A percentile compares a stretch with the other conserved stretches of the same genome.
phyloP scores from a whole-genome alignment of 2,888 invertebrate genomes.

The Spodoptera picta region DNA sequence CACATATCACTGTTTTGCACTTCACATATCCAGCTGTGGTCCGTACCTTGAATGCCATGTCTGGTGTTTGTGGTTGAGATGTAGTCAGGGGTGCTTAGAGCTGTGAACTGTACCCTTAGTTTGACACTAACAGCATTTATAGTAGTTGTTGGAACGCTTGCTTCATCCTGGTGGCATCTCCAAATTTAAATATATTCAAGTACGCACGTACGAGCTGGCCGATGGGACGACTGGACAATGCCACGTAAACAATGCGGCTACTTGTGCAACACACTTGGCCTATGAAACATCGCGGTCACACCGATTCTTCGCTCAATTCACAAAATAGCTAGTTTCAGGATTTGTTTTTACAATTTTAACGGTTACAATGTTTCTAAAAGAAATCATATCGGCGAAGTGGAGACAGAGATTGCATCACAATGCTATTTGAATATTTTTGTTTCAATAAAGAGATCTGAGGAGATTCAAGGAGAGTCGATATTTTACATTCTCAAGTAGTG shows the following conservation, averaged over 20 bases:
- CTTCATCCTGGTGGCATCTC: conserved; percentile 87
- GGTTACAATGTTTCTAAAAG: conserved; percentile 56
- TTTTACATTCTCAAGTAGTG: conserved; percentile 32
- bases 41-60: conserved; percentile 86
- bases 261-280: conserved; percentile 82
- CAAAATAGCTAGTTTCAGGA: conserved; percentile 65
- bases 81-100: conserved; percentile 80
- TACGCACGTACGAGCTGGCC: conserved; percentile 84
- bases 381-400: conserved; percentile 54
- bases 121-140: conserved; percentile 80
- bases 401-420: conserved; percentile 47
- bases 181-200: conserved; percentile 89
- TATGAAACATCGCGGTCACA: conserved; percentile 81
- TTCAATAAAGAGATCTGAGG: conserved; percentile 49
- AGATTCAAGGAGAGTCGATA: conserved; percentile 40
- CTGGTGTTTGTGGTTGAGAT: conserved; percentile 67
- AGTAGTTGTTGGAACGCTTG: conserved; percentile 77
- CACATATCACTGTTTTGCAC: conserved; percentile 63
- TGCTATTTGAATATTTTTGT: conserved; percentile 33
- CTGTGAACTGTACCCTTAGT: conserved; percentile 82
- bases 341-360: conserved; percentile 64
- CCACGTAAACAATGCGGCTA: conserved; percentile 81
- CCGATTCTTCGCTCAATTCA: conserved; percentile 72
- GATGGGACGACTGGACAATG: conserved; percentile 84
- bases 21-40: conserved; percentile 67